Percentiles rank a stretch among this genome's conserved stretches.
These are phyloP conservation scores for Aphrocallistes beatrix DNA, from an alignment of 37 sponge, comb jelly and placozoan genomes.

Conservation along the genomic window DNA sequence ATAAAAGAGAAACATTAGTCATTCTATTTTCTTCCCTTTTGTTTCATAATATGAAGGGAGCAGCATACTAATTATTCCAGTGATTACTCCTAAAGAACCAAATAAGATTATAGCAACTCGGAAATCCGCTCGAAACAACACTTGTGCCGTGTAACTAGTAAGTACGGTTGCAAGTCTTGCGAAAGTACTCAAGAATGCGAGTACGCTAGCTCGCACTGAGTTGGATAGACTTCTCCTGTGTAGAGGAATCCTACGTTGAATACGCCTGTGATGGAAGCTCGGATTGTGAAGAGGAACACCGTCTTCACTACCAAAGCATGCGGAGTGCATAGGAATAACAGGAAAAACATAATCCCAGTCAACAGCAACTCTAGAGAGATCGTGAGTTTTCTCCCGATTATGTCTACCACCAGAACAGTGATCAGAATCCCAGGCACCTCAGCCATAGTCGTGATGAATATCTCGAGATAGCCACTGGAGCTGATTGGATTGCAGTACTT, in stretches of 20 bases:
- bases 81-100: not conserved
- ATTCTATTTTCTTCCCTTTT: not conserved
- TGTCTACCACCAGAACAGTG: not conserved
- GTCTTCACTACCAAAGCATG: not conserved
- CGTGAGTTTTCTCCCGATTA: not conserved
- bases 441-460: not conserved
- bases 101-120: not conserved
- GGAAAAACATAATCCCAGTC: not conserved
- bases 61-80: slow-evolving; percentile 4
- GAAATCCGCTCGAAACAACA: not conserved
- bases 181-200: not conserved
- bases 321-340: not conserved
- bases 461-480: not conserved
- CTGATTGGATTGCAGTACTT: not conserved
- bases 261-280: not conserved
- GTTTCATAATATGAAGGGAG: slow-evolving; percentile 8
- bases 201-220: not conserved
- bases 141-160: not conserved
- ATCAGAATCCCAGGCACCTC: not conserved
- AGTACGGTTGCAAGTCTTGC: not conserved
- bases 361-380: not conserved
- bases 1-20: no score
- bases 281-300: not conserved
- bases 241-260: not conserved
- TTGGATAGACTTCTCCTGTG: slow-evolving; percentile 7